Percentiles rank a stretch among this genome's conserved stretches.
Conservation (phyloP, 2,888 invertebrate genomes). For the Gastracanthus pulcherrimus region DNA sequence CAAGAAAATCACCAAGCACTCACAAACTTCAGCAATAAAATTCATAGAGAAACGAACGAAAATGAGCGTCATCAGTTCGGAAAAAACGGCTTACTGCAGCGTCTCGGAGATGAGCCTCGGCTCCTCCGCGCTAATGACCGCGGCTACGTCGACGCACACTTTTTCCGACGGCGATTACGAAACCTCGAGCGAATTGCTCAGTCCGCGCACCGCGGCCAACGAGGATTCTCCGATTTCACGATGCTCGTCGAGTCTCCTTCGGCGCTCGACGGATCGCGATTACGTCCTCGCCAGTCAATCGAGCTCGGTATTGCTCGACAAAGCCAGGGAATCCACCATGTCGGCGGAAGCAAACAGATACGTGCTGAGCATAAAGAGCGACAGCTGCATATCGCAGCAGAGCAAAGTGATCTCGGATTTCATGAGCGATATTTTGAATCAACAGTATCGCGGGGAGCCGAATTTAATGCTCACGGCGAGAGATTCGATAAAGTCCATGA, state of each 20-base stretch:
- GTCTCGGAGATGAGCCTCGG: constrained; percentile 35
- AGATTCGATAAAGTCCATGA: neutral
- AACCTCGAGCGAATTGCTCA: constrained; percentile 36
- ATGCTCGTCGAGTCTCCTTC: neutral
- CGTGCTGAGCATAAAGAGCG: constrained; percentile 19
- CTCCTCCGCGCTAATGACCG: constrained; percentile 25
- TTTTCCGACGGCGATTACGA: constrained; percentile 48
- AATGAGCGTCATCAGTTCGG: constrained; percentile 31
- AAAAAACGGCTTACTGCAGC: constrained; percentile 6
- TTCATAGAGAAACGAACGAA: neutral
- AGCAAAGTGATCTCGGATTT: constrained; percentile 28
- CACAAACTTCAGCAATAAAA: neutral
- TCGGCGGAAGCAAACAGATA: neutral
- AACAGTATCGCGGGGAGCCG: neutral
- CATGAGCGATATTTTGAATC: constrained; percentile 18
- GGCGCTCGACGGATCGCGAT: neutral
- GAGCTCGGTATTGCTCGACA: constrained; percentile 5
- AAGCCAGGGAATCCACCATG: neutral
- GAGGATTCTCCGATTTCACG: neutral
- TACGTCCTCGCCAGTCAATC: neutral
- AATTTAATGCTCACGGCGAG: neutral
- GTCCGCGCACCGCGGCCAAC: neutral
- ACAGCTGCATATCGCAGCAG: constrained; percentile 24
- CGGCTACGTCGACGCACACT: constrained; percentile 17
- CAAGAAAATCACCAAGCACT: neutral